Base-by-base conservation (phyloP, 2,888 invertebrate genomes). In the Hydrotaea diabolus region DNA sequence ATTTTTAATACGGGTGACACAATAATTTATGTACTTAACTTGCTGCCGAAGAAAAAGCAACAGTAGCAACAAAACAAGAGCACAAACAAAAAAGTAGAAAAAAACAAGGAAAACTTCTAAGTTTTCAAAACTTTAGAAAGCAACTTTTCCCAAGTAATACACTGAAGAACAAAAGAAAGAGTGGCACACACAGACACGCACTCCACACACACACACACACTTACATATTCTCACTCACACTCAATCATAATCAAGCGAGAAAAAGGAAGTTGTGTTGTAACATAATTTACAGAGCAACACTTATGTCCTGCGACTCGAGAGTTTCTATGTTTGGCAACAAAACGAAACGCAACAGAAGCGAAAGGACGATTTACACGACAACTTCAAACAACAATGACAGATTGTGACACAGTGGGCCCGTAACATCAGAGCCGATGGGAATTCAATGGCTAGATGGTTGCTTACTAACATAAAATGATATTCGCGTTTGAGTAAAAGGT, bases 201-300 rank as follows among this genome's bases (percentile, higher is more conserved):
- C 2, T 2, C 3, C 75, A 64, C 72, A 43, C 46, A 9, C 13
- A 15, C 23, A 69, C 13, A 43, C 21, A 23, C 43, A 46, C n/a
- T n/a, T n/a, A n/a, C n/a, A n/a, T n/a, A n/a, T n/a, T n/a, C n/a
- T n/a, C n/a, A n/a, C n/a, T n/a, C 46, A 21, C 43, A 46, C 66
- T 5, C 66, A 66, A 2, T 21, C 21, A 23, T 62, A 62, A 62
- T 62, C 26, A 17, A 19, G 23, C 39, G 64, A 72, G 74, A 59
- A 75, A 78, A 75, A 78, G 77, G 84, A 81, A 81, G 84, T 81
- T 80, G 77, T 49, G 80, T 78, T 78, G 80, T 75, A 84, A 81
- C 75, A 78, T 84, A 84, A 84, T 81, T 81, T 81, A 39, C 80
- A 75, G 64, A 43, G 64, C 72, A 84, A 78, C 80, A 81, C 80